Conservation (phyloP, 2,797 vertebrate species). For the Lepus oiostolus region DNA sequence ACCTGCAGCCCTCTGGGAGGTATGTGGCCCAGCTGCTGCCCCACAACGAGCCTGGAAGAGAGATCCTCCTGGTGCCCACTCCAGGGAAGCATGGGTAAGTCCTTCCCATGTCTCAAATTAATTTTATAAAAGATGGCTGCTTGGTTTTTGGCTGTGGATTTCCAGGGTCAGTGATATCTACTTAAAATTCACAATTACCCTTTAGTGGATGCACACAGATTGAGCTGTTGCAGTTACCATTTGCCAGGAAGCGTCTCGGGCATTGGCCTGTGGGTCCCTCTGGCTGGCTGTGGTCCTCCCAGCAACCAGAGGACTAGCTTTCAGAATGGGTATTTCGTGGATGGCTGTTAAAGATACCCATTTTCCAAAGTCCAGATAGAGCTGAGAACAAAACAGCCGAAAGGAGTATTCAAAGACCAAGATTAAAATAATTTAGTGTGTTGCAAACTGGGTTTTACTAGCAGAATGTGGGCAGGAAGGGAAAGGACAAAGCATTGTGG, state of each 20-base stretch:
- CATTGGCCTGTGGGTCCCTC: slow-evolving; percentile 52
- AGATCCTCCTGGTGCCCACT: slow-evolving; percentile 84
- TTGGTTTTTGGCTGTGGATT: slow-evolving; percentile 54
- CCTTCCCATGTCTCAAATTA: neutral
- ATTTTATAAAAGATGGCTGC: neutral
- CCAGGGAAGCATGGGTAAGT: slow-evolving; percentile 89
- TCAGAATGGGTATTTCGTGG: slow-evolving; percentile 61
- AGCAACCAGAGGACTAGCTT: slow-evolving; percentile 71
- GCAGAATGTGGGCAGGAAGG: neutral
- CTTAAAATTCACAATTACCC: slow-evolving; percentile 60
- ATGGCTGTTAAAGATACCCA: slow-evolving; percentile 68
- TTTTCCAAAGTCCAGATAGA: slow-evolving; percentile 62
- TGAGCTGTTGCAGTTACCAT: slow-evolving; percentile 63
- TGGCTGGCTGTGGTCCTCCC: slow-evolving; percentile 67
- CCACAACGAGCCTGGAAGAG: slow-evolving; percentile 86
- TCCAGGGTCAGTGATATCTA: slow-evolving; percentile 55
- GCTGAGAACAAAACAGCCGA: slow-evolving; percentile 72
- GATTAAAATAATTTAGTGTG: slow-evolving; percentile 66
- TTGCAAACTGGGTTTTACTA: slow-evolving; percentile 54
- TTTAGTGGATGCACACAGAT: slow-evolving; percentile 51
- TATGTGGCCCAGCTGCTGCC: slow-evolving; percentile 88
- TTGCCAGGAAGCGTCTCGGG: neutral
- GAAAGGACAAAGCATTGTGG: neutral
- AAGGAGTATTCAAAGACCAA: slow-evolving; percentile 51
- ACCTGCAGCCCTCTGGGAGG: slow-evolving; percentile 86